Evolutionary conservation across 1,140 invertebrate species (phyloP), one percentile per base, ranked within the genome.

Genomic region (Ditylenchus dipsaci): DNA sequence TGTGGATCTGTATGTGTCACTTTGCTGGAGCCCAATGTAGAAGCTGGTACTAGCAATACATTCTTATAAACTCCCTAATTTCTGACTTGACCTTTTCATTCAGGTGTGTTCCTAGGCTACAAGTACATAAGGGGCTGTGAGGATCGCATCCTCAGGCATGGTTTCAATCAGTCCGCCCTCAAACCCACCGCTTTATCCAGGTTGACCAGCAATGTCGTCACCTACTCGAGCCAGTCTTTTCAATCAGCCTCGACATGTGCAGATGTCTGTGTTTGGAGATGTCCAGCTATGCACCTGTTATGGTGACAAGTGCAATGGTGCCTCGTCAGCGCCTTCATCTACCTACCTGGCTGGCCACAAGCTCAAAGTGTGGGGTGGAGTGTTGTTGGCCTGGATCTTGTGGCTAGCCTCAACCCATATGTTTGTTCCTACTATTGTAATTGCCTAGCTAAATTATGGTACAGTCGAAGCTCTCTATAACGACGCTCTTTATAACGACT

Each of bases 101-200:
- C 26, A 80, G 78, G 79, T 21, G 75, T 81, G 9, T 81, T 81
- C 67, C 65, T 82, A 17, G 80, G 79, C 19, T 82, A 77, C 59
- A 81, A 81, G 66, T 81, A 82, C 56, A 81, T 81, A 56, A 67
- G 79, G 15, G 79, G 79, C 15, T 81, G 79, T 65, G 58, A 76
- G 13, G 74, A 81, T 49, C 47, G 75, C 47, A 71, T 81, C 13
- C 63, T 81, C 27, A 59, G 69, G 43, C 71, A 82, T 45, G 80
- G 74, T 8, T 81, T 81, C 68, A 81, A 81, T 65, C 65, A 77
- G 56, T 72, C 68, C 8, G 80, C 79, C 5, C 57, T 82, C 1
- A 58, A 80, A 83, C 79, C 9, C 79, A 81, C 67, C 67, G 79
- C 19, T 77, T 81, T 63, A 81, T 69, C 45, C 80, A 82, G 43